phyloP scores from a whole-genome alignment of 2,797 vertebrate genomes.

The Chaetophractus vellerosus region DNA sequence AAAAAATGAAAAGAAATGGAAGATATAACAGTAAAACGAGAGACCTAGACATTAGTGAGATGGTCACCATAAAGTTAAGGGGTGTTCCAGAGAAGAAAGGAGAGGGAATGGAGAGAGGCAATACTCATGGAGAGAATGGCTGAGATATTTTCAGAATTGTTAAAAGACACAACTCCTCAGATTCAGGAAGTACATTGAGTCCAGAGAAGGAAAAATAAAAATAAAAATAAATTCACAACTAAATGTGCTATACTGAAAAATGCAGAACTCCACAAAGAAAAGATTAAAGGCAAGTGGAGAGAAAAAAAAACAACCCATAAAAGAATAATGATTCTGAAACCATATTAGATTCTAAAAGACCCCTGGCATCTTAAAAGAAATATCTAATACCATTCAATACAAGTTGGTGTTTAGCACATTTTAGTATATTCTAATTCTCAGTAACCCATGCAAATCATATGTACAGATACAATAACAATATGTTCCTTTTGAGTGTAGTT shows the following conservation, averaged over 20 bases:
- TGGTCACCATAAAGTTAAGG: neutral
- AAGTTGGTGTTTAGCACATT: neutral
- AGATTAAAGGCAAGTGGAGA: conserved; percentile 10
- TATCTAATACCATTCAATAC: neutral
- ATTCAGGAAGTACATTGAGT: neutral
- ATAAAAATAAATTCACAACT: neutral
- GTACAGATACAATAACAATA: neutral
- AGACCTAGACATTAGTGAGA: neutral
- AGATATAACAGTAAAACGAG: neutral
- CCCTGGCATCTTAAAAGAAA: neutral
- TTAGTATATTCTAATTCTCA: neutral
- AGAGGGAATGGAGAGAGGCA: neutral
- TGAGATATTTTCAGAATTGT: neutral
- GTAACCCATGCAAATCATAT: neutral
- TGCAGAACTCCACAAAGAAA: neutral
- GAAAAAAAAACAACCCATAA: neutral
- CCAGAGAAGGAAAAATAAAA: conserved; percentile 59
- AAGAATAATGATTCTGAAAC: neutral
- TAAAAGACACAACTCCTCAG: neutral
- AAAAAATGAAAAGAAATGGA: conserved; percentile 13
- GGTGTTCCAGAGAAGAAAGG: neutral
- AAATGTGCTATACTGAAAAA: neutral
- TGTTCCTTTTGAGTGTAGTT: neutral
- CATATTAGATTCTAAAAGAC: conserved; percentile 1
- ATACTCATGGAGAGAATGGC: neutral